Percentiles rank a stretch among this genome's conserved stretches.
Conservation (phyloP, 2,113 vertebrate species). For the Dipodomys spectabilis region DNA sequence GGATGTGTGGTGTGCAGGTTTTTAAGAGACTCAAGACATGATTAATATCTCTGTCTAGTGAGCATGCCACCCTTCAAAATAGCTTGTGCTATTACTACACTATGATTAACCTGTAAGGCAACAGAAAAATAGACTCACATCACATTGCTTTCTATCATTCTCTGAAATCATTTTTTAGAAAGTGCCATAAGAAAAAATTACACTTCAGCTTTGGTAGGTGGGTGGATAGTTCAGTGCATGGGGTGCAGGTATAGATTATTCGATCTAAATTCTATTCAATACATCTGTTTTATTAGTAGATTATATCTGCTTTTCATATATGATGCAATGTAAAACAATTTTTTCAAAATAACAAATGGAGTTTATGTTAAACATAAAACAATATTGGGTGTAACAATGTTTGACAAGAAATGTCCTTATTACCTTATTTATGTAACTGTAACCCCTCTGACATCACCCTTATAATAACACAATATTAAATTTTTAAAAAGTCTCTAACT, state of each 20-base stretch:
- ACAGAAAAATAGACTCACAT: constrained; percentile 71
- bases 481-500: too few species aligned
- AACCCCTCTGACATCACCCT: too few species aligned
- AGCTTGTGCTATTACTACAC: constrained; percentile 31
- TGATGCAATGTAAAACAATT: neutral
- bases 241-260: neutral
- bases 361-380: too few species aligned
- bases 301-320: neutral
- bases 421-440: too few species aligned
- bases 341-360: too few species aligned
- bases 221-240: neutral
- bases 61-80: constrained; percentile 60
- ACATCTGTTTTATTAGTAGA: constrained; percentile 7
- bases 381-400: too few species aligned
- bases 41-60: constrained; percentile 68
- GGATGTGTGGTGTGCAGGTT: neutral
- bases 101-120: constrained; percentile 77
- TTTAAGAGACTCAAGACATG: constrained; percentile 50
- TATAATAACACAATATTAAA: too few species aligned
- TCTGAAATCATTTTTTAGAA: constrained; percentile 46
- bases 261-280: neutral
- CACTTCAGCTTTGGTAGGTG: neutral
- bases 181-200: constrained; percentile 44
- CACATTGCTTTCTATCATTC: constrained; percentile 57
- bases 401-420: too few species aligned